These are phyloP conservation scores for Thaleichthys pacificus DNA, from an alignment of 2,797 vertebrate genomes.

Conservation along the genomic window DNA sequence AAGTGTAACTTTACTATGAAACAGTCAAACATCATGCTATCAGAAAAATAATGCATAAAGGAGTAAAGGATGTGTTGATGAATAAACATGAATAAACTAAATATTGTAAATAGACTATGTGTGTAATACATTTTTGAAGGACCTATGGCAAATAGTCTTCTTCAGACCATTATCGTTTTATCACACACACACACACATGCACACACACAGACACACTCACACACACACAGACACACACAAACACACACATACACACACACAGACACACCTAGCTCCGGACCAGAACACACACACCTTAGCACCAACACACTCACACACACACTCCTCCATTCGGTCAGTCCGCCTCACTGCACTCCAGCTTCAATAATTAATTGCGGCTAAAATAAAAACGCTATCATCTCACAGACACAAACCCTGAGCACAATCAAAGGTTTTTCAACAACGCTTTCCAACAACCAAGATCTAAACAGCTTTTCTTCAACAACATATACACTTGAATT, in stretches of 20 bases:
- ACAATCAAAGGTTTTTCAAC: slow-evolving; percentile 52
- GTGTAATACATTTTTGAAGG: too few species aligned
- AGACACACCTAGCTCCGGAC: not conserved
- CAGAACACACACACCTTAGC: slow-evolving; percentile 7
- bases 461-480: slow-evolving; percentile 11
- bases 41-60: not conserved
- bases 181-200: not conserved
- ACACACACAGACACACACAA: slow-evolving; percentile 1
- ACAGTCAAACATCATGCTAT: too few species aligned
- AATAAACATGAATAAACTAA: not conserved
- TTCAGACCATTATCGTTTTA: not conserved
- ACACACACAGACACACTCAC: too few species aligned
- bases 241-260: not conserved
- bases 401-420: slow-evolving; percentile 47
- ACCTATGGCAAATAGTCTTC: not conserved
- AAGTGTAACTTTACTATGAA: too few species aligned
- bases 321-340: slow-evolving; percentile 50
- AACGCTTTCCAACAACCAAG: slow-evolving; percentile 18
- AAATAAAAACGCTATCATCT: slow-evolving; percentile 77
- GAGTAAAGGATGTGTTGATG: not conserved
- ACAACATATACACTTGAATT: slow-evolving; percentile 9
- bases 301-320: slow-evolving; percentile 1
- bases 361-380: slow-evolving; percentile 77
- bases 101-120: too few species aligned
- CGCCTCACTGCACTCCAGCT: slow-evolving; percentile 68